Evolutionary conservation across 2,113 vertebrate species (phyloP).

Genomic region (Microcebus griseorufus): DNA sequence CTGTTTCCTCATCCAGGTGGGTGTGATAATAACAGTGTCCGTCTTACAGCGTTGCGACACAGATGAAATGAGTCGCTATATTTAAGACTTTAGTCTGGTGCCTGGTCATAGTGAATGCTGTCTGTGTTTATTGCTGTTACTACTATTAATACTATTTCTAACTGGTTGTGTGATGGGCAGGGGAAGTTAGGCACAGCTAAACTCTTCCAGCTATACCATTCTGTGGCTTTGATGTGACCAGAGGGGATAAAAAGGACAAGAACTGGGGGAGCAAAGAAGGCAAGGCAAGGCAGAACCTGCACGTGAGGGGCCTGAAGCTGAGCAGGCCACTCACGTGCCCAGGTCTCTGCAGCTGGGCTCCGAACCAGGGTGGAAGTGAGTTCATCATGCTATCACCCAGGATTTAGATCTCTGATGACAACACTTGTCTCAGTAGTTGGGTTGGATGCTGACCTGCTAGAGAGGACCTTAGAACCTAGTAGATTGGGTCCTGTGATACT

Average conservation of each 20-base stretch:
- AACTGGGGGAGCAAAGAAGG: not conserved
- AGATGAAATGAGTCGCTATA: not conserved
- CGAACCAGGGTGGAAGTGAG: conserved; percentile 25
- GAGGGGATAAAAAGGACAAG: not conserved
- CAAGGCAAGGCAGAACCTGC: not conserved
- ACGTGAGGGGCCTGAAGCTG: not conserved
- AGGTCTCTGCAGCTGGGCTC: not conserved
- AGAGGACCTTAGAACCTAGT: not conserved
- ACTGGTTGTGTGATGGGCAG: not conserved
- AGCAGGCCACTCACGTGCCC: too few relatives aligned
- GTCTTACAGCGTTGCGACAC: not conserved
- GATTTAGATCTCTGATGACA: conserved; percentile 68
- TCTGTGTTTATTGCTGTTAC: not conserved
- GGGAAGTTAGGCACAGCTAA: not conserved
- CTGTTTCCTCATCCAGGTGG: not conserved
- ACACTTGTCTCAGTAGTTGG: conserved; percentile 56
- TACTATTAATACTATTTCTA: not conserved
- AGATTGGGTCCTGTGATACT: conserved; percentile 49
- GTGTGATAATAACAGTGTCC: not conserved
- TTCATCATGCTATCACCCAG: conserved; percentile 63
- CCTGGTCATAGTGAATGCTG: not conserved
- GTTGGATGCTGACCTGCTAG: not conserved
- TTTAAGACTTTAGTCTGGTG: not conserved
- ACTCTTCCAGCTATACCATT: not conserved
- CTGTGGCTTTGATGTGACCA: not conserved